Percentiles rank a stretch among this genome's conserved stretches.
Evolutionary conservation across 2,113 vertebrate species (phyloP).

Genomic region (Grammomys dolichurus): DNA sequence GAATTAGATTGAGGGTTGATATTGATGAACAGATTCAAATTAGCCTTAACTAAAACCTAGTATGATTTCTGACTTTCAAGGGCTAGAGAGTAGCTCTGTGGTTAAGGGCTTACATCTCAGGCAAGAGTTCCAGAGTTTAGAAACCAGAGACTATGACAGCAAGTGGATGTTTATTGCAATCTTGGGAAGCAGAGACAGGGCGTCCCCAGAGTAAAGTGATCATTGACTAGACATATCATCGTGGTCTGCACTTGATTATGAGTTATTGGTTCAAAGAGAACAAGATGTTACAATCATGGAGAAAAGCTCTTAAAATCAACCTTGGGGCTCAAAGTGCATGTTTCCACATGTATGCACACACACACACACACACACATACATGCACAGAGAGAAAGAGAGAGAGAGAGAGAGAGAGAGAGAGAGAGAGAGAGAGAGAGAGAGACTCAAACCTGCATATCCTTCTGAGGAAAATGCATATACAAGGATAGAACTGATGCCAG

Average conservation of each 20-base stretch:
- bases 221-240: too few relatives aligned
- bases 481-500: too few relatives aligned
- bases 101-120: background rate
- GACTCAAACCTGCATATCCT: background rate
- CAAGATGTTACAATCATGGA: too few relatives aligned
- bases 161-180: background rate
- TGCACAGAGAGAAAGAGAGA: too few relatives aligned
- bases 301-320: background rate
- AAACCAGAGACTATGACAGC: background rate
- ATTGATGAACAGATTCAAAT: too few relatives aligned
- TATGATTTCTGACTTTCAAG: background rate
- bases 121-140: too few relatives aligned
- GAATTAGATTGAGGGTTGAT: background rate
- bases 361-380: background rate
- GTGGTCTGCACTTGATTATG: background rate
- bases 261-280: background rate
- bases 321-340: background rate
- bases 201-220: background rate
- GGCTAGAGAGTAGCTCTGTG: rapidly evolving
- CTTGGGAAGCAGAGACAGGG: background rate
- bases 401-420: too few relatives aligned
- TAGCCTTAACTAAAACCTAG: background rate
- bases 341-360: background rate
- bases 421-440: too few relatives aligned
- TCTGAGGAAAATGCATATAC: background rate